A percentile compares a stretch with the other conserved stretches of the same genome.
Conservation (phyloP, 2,888 invertebrate genomes). For the Malthinus seriepunctatus region DNA sequence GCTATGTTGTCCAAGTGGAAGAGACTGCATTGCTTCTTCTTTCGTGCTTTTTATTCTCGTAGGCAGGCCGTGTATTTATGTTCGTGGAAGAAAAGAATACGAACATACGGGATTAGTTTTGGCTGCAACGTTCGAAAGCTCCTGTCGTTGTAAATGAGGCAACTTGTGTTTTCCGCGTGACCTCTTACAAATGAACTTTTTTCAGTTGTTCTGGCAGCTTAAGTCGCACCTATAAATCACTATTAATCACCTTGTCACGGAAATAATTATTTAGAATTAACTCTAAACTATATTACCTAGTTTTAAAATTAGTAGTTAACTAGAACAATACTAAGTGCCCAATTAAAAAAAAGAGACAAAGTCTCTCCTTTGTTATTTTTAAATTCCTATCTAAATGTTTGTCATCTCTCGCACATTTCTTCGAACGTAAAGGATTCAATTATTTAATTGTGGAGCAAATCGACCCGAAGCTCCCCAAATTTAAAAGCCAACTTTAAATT, state of each 20-base stretch:
- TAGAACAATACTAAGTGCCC: neutral
- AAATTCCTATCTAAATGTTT: too few relatives aligned
- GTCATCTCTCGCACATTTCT: too few relatives aligned
- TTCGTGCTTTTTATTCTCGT: slow-evolving; percentile 39
- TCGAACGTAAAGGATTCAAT: too few relatives aligned
- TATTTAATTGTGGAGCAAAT: too few relatives aligned
- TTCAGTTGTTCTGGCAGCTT: slow-evolving; percentile 41
- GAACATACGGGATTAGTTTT: slow-evolving; percentile 51
- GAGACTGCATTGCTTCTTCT: slow-evolving; percentile 40
- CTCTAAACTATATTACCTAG: slow-evolving; percentile 21
- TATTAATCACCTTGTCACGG: slow-evolving; percentile 41
- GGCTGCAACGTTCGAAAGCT: slow-evolving; percentile 49
- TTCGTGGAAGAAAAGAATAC: slow-evolving; percentile 51
- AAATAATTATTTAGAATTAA: slow-evolving; percentile 30
- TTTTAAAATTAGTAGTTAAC: slow-evolving; percentile 9
- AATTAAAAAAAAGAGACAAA: too few relatives aligned
- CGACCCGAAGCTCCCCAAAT: too few relatives aligned
- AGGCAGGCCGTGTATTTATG: slow-evolving; percentile 51
- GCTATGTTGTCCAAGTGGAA: slow-evolving; percentile 50
- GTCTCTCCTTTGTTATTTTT: too few relatives aligned
- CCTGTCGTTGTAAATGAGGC: slow-evolving; percentile 53
- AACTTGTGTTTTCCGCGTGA: slow-evolving; percentile 53
- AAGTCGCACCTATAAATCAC: slow-evolving; percentile 45
- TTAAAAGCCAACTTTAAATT: too few relatives aligned
- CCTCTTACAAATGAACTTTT: slow-evolving; percentile 54